Base-by-base conservation (phyloP, 1,140 invertebrate species). In the Drosophila prosaltans region DNA sequence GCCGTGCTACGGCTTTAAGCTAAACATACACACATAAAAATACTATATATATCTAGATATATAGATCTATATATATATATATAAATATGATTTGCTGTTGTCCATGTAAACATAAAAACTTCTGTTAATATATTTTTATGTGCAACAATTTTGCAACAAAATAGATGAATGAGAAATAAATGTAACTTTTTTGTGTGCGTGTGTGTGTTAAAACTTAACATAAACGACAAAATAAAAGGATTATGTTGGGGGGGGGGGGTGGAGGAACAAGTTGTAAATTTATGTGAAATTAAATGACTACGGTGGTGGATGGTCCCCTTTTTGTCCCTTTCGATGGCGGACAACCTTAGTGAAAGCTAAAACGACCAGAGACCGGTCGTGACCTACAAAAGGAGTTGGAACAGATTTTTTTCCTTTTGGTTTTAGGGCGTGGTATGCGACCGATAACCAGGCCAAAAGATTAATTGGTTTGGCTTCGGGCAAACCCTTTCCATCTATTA, bases 1-100 rank as follows among this genome's bases (percentile, higher is more conserved):
- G 80, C 83, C 83, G 82, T 71, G 57, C 48, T 67, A 68, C 84
- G 74, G 84, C 84, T 81, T 75, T 80, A 88, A 83, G 83, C 84
- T 80, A 80, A 80, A 51, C 7, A 24, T 7, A 51, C 45, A 48
- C 21, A 26, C 8, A 48, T 1, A 48, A 7, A 48, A 10, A 51
- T 51, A 24, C 16, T 26, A 26, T 21, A 51, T 51, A 2, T 51
- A 51, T 51, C 21, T 51, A 26, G 7, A 26, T 51, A 26, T 51
- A 26, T 10, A 26, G 6, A 48, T 48, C 28, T 30, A 48, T 11
- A 39, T 39, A 39, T n/a, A n/a, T n/a, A n/a, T n/a, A n/a, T n/a
- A n/a, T 11, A 40, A n/a, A 43, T 43, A 43, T 51, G 21, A 51
- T 51, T 51, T 51, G 8, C 24, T 51, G 45, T 51, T 51, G 45